Conservation (phyloP, 1,140 invertebrate genomes). For the Neodiprion virginianus region DNA sequence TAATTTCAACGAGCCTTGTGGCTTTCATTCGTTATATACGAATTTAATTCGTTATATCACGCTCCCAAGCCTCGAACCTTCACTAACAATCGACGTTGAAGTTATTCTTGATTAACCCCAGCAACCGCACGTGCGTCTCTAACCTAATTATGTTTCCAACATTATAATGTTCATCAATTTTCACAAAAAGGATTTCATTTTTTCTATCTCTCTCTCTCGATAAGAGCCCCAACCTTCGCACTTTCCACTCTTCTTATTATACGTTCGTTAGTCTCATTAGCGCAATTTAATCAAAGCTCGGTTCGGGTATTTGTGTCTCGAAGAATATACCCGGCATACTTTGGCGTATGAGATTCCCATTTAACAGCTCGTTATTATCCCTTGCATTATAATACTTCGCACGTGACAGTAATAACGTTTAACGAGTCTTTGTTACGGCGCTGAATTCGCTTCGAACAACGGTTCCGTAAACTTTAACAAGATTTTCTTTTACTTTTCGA, state of each 20-base stretch:
- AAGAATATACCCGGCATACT: conserved; percentile 16
- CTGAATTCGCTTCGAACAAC: background rate
- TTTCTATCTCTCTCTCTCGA: no score
- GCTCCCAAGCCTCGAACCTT: no score
- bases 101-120: no score
- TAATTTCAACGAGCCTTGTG: no score
- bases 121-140: no score
- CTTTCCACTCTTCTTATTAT: background rate
- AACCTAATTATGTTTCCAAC: no score
- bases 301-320: conserved; percentile 18
- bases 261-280: conserved; percentile 42
- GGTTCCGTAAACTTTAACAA: background rate
- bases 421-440: background rate
- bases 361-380: background rate
- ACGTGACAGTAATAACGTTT: background rate
- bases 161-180: no score
- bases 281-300: conserved; percentile 41
- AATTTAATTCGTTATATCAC: no score
- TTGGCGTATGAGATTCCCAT: background rate
- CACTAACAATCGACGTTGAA: no score
- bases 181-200: no score
- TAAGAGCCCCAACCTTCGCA: background rate
- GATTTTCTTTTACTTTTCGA: background rate
- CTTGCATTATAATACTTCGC: background rate
- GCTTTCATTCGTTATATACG: no score